These are phyloP conservation scores for Leuctra nigra DNA, from an alignment of 2,888 invertebrate genomes.

Conservation along the genomic window DNA sequence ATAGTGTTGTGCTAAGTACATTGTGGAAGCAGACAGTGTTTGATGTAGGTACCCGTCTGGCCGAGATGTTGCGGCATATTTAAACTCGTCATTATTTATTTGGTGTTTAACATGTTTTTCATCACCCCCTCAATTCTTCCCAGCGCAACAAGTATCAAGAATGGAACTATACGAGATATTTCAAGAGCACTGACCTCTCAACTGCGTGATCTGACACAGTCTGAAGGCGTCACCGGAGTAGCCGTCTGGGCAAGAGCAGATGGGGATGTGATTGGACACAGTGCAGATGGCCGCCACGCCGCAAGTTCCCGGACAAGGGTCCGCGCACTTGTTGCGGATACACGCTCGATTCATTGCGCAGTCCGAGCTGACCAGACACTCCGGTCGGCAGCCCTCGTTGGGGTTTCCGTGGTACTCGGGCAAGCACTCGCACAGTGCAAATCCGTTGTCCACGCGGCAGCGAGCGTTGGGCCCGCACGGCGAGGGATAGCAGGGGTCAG, in stretches of 20 bases:
- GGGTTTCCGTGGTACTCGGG: conserved; percentile 40
- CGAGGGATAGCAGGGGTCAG: conserved; percentile 36
- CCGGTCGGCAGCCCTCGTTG: conserved; percentile 52
- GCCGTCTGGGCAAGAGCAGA: conserved; percentile 37
- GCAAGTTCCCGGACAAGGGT: conserved; percentile 36
- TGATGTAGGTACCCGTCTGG: no score
- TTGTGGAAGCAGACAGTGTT: no score
- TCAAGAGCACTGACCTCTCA: conserved; percentile 23
- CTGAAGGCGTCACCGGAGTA: conserved; percentile 35
- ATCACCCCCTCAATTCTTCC: background rate
- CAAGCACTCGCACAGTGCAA: conserved; percentile 43
- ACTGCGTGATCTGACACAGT: conserved; percentile 25
- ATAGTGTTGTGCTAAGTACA: no score
- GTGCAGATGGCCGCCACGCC: conserved; percentile 29
- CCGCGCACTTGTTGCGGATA: conserved; percentile 34
- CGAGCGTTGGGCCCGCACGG: conserved; percentile 66
- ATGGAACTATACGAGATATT: background rate
- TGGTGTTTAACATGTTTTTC: background rate
- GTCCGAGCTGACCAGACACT: conserved; percentile 41
- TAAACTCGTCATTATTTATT: no score
- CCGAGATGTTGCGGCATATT: no score
- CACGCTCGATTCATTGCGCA: conserved; percentile 36
- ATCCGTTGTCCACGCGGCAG: conserved; percentile 34
- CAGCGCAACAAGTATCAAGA: background rate
- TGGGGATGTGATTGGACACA: conserved; percentile 32